Percentiles rank a stretch among this genome's conserved stretches.
phyloP scores from a whole-genome alignment of 2,888 invertebrate genomes.

The Mesoligia furuncula region DNA sequence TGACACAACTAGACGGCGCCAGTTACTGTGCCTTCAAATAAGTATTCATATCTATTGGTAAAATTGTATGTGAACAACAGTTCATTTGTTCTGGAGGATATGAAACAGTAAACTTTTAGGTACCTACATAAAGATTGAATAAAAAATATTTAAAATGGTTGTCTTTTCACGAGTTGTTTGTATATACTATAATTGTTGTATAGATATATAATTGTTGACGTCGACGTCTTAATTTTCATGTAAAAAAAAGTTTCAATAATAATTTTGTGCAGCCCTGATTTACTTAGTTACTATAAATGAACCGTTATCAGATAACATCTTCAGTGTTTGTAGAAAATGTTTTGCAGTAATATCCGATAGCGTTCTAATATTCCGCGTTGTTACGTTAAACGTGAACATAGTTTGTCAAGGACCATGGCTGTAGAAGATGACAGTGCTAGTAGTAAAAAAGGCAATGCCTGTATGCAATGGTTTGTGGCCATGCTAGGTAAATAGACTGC shows the following conservation, averaged over 20 bases:
- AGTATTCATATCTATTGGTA: not conserved
- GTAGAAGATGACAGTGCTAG: not conserved
- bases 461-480: conserved; percentile 46
- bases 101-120: not conserved
- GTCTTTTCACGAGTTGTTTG: not conserved
- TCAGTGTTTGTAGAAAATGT: conserved; percentile 23
- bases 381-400: not conserved
- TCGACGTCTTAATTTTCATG: not conserved
- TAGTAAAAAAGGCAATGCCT: conserved; percentile 31
- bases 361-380: not conserved
- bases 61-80: no score
- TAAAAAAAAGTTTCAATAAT: no score
- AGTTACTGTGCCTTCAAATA: not conserved
- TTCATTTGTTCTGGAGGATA: not conserved
- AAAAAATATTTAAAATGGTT: not conserved
- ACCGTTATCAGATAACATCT: conserved; percentile 32
- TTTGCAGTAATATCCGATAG: conserved; percentile 8
- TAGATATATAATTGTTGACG: not conserved
- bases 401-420: conserved; percentile 14
- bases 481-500: conserved; percentile 44
- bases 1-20: not conserved
- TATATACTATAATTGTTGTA: no score
- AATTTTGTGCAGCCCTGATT: conserved; percentile 34
- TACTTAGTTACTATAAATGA: conserved; percentile 21
- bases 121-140: no score